phyloP scores from a whole-genome alignment of 2,797 vertebrate genomes.

The Scomberomorus guttatus region DNA sequence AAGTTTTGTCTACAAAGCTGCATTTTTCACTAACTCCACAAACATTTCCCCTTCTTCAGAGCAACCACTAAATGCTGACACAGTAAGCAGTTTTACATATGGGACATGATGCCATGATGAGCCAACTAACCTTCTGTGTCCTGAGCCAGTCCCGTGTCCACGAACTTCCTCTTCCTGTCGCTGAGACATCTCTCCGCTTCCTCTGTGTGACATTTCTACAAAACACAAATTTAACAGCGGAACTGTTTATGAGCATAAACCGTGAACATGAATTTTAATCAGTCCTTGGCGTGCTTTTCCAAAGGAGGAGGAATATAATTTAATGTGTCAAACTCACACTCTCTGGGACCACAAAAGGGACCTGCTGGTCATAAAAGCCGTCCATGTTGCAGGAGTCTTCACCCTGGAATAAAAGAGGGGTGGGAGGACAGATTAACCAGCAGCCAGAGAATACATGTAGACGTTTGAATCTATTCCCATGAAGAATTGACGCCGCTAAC shows the following conservation, averaged over 20 bases:
- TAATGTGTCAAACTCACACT: slow-evolving; percentile 84
- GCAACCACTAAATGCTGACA: not conserved
- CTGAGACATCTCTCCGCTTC: slow-evolving; percentile 82
- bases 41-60: not conserved
- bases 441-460: not conserved
- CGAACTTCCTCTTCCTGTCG: slow-evolving; percentile 92
- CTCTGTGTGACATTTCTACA: slow-evolving; percentile 82
- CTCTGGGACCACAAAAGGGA: slow-evolving; percentile 89
- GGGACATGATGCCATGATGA: not conserved
- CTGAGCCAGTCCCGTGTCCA: slow-evolving; percentile 93
- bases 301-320: not conserved
- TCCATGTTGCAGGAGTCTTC: slow-evolving; percentile 87
- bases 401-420: slow-evolving; percentile 38
- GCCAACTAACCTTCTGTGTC: slow-evolving; percentile 91
- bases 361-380: slow-evolving; percentile 96
- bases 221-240: not conserved
- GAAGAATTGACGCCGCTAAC: too few species aligned
- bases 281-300: rapidly evolving
- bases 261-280: not conserved
- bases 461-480: too few species aligned
- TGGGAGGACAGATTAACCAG: not conserved
- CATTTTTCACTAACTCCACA: too few species aligned
- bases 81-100: slow-evolving; percentile 2
- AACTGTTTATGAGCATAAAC: not conserved
- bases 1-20: too few species aligned